Evolutionary conservation across 2,113 vertebrate genomes (phyloP).

Genomic region (cattle (Bos taurus)): DNA sequence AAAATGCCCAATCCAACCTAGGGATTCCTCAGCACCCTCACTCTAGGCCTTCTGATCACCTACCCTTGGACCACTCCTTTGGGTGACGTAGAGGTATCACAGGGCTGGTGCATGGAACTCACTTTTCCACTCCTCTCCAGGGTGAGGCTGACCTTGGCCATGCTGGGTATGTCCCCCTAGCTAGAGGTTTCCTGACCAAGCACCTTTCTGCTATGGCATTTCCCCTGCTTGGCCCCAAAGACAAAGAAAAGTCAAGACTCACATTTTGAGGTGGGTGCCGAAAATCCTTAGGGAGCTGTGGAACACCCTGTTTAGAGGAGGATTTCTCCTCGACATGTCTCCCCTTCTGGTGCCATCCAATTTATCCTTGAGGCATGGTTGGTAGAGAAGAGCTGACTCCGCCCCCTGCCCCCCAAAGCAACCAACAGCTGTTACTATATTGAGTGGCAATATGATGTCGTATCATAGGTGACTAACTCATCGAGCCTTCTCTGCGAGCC

Average conservation of each 20-base stretch:
- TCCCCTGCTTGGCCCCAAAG: background rate
- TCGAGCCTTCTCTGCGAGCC: constrained; percentile 77
- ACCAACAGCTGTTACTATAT: constrained; percentile 82
- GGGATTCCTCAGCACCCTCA: background rate
- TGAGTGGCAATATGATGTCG: constrained; percentile 81
- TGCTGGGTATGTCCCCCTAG: background rate
- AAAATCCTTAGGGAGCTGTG: constrained; percentile 48
- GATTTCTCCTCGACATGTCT: constrained; percentile 21
- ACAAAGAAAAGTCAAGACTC: constrained; percentile 69
- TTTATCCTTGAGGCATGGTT: constrained; percentile 73
- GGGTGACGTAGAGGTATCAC: background rate
- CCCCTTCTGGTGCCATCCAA: constrained; percentile 49
- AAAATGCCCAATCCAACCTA: background rate
- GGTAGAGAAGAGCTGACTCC: constrained; percentile 73
- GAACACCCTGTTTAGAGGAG: constrained; percentile 11
- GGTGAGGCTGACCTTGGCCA: background rate
- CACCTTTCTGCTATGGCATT: background rate
- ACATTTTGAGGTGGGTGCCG: constrained; percentile 63
- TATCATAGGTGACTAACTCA: constrained; percentile 83
- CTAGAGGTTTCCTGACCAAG: background rate
- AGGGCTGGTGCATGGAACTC: background rate
- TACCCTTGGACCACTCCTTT: background rate
- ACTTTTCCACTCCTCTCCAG: background rate
- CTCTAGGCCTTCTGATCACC: background rate
- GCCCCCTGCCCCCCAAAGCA: constrained; percentile 64